Evolutionary conservation across 2,888 invertebrate genomes (phyloP), one percentile per base, ranked within the genome.

Genomic region (Drosophila crucigera): DNA sequence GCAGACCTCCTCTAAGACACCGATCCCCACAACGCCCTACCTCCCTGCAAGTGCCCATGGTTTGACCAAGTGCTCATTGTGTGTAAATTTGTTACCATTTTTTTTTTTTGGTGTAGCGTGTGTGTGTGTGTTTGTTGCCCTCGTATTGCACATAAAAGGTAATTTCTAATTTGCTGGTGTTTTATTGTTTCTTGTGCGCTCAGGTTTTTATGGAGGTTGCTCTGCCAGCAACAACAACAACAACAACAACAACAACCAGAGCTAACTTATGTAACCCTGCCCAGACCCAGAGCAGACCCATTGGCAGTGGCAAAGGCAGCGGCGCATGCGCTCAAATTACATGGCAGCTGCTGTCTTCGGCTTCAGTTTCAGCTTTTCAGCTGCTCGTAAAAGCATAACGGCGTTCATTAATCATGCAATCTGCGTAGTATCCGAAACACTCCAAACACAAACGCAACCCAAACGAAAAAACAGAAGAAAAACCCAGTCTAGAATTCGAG

Each of bases 141-240:
- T 77, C 54, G 75, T 67, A 76, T 86, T 84, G 89, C 84, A 80
- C 86, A 84, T 88, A 80, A 87, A 90, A 87, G 83, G 85, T 83
- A 82, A 87, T 87, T 91, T 87, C 87, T 87, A 87, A 87, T 91
- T 87, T 89, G 83, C 76, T 91, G 85, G 78, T 84, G 85, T 91
- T 87, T 89, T 87, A 88, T 87, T 89, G 90, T 87, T 91, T 89
- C 76, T 77, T 78, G 83, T 68, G 83, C 80, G 70, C 68, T 68
- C n/a, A 11, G 77, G 47, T 47, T 76, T 89, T 84, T 89, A 89
- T 78, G 85, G 74, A 66, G 65, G 59, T 64, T 63, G 64, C 62
- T 41, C 64, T 35, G 63, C 56, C 58, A 55, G 22, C 56, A 55
- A 4, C 25, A 68, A 7, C 22, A 22, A 28, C 28, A 25, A 7